Evolutionary conservation across 2,113 vertebrate genomes (phyloP).

Genomic region (Agapornis roseicollis): DNA sequence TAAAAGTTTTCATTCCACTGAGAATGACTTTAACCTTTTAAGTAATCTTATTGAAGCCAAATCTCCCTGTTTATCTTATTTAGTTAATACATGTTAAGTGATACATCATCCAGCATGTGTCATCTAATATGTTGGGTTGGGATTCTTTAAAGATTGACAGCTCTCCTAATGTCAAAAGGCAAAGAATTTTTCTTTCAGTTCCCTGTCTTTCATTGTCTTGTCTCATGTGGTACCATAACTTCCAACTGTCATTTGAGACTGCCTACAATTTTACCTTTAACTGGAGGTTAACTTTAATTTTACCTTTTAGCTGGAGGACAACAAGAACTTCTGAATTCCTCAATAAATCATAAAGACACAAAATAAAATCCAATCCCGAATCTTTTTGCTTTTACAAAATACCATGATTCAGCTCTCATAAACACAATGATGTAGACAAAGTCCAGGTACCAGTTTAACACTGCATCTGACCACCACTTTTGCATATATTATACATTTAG

Average conservation of each 20-base stretch:
- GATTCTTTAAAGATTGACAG: neutral
- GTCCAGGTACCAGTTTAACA: neutral
- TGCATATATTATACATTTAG: neutral
- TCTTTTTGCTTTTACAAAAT: neutral
- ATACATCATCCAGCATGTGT: neutral
- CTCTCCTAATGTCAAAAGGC: neutral
- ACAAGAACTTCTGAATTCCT: neutral
- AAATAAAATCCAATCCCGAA: neutral
- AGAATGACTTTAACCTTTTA: slow-evolving; percentile 34
- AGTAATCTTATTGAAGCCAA: slow-evolving; percentile 39
- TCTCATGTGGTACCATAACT: neutral
- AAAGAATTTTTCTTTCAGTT: neutral
- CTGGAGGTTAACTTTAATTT: no score
- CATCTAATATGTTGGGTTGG: neutral
- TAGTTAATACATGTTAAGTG: slow-evolving; percentile 23
- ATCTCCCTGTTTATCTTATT: slow-evolving; percentile 23
- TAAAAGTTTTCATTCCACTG: neutral
- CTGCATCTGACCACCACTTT: neutral
- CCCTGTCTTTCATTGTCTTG: neutral
- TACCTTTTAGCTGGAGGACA: neutral
- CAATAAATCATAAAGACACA: neutral
- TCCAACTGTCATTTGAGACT: neutral
- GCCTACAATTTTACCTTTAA: neutral
- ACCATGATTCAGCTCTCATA: neutral
- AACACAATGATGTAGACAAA: neutral